phyloP scores from a whole-genome alignment of 2,797 vertebrate species.

The Sebastes itinus region DNA sequence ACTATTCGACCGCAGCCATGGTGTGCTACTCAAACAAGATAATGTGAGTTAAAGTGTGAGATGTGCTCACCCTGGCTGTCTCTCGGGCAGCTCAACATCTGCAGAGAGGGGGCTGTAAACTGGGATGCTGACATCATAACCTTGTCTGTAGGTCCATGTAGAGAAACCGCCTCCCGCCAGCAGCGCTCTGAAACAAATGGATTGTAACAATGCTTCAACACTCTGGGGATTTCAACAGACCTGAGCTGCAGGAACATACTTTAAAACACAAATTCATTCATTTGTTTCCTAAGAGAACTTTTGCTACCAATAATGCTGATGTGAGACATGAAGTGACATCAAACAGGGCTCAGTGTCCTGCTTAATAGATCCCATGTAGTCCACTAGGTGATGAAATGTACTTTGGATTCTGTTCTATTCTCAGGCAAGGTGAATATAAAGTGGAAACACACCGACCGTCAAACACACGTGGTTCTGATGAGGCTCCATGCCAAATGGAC shows the following conservation, averaged over 20 bases:
- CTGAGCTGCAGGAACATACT: background rate
- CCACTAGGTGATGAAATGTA: constrained; percentile 20
- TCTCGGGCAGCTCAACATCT: constrained; percentile 91
- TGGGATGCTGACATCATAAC: constrained; percentile 98
- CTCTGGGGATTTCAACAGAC: background rate
- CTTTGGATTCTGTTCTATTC: constrained; percentile 17
- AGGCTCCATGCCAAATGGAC: constrained; percentile 71
- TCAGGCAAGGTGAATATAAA: constrained; percentile 40
- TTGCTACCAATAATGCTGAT: background rate
- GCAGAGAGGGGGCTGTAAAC: constrained; percentile 94
- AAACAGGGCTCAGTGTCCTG: constrained; percentile 2
- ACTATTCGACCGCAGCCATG: background rate
- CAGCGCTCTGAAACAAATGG: constrained; percentile 86
- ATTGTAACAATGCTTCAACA: constrained; percentile 14
- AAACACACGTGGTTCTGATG: constrained; percentile 78
- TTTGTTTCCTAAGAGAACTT: background rate
- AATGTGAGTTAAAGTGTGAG: background rate
- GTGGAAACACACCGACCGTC: constrained; percentile 54
- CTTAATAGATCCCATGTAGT: background rate
- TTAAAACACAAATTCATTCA: background rate
- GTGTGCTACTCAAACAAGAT: background rate
- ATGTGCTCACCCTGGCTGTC: constrained; percentile 89
- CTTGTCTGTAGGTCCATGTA: constrained; percentile 98
- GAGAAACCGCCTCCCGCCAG: constrained; percentile 98
- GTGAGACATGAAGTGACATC: constrained; percentile 8